Evolutionary conservation across 1,140 invertebrate genomes (phyloP), one percentile per base, ranked within the genome.

Genomic region (Zaprionus kolodkinae): DNA sequence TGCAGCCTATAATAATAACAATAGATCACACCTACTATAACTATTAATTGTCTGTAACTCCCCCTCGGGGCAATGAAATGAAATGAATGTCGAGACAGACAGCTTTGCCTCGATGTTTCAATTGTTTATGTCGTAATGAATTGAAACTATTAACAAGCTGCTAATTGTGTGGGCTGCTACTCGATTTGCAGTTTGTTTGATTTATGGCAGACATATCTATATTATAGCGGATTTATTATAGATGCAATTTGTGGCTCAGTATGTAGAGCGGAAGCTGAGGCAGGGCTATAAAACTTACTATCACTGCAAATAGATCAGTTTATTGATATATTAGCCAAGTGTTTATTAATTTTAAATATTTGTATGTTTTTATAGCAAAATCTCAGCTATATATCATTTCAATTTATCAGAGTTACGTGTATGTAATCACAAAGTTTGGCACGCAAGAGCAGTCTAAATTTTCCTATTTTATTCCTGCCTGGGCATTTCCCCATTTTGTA

Each of bases 101-200:
- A 62, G 12, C 38, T 76, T 64, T 73, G 50, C 43, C 40, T 54
- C 69, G 78, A 75, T 78, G 6, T 17, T 68, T 66, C 35, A 81
- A 50, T 62, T 35, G n/a, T 21, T 33, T 52, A 9, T 40, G 12
- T 45, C n/a, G 6, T 36, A n/a, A 38, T 48, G n/a, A 21, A 55
- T 50, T 33, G 11, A 45, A 33, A 63, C 40, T 52, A 36, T 35
- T 67, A 45, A 67, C n/a, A 27, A 59, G 30, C 33, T 68, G 66
- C 43, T 60, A 68, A 68, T 68, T 21, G 56, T 1, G 12, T 10
- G 4, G 35, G 55, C 15, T 45, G 35, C 7, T 27, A 52, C 10
- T 38, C 17, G 35, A 50, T 21, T 50, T 50, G 10, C 40, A 43
- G 17, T 50, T 50, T 25, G 11, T 50, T 25, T 50, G 45, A 17